These are phyloP conservation scores for Dinomys branickii DNA, from an alignment of 2,113 vertebrate species.

Conservation along the genomic window DNA sequence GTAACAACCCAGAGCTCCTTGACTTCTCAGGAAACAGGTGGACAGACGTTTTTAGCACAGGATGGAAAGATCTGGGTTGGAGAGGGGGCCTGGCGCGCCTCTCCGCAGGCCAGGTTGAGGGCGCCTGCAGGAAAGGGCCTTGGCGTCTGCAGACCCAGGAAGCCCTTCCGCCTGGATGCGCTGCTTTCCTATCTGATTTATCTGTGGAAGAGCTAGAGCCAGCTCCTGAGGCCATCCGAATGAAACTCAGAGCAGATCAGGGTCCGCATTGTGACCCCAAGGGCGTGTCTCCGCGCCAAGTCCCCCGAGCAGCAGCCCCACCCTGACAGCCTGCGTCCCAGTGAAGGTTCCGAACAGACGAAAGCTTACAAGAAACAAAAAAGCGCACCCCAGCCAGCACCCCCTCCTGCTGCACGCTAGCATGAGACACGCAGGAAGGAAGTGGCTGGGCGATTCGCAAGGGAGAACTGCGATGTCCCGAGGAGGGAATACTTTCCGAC, in stretches of 20 bases:
- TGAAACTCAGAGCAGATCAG: fast-evolving
- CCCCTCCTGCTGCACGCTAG: neutral
- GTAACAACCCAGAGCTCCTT: neutral
- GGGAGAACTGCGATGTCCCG: neutral
- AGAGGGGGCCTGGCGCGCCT: too few relatives aligned
- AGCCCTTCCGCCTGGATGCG: neutral
- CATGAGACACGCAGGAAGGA: constrained; percentile 74
- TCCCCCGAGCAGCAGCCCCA: neutral
- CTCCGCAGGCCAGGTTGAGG: neutral
- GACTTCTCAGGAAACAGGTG: constrained; percentile 42
- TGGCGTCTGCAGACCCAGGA: neutral
- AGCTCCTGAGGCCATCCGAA: neutral
- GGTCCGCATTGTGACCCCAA: neutral
- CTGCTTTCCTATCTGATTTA: neutral
- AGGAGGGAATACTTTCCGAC: constrained; percentile 58
- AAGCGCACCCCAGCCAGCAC: neutral
- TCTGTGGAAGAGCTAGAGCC: neutral
- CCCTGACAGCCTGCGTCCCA: neutral
- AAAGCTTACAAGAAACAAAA: constrained; percentile 39
- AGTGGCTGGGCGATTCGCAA: constrained; percentile 67
- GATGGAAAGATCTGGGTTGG: neutral
- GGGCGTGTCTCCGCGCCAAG: neutral
- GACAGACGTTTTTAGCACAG: neutral
- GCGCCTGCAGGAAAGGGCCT: neutral
- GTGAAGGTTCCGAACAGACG: neutral